Evolutionary conservation across 2,113 vertebrate species (phyloP), one percentile per base, ranked within the genome.

Genomic region (Collichthys lucidus): DNA sequence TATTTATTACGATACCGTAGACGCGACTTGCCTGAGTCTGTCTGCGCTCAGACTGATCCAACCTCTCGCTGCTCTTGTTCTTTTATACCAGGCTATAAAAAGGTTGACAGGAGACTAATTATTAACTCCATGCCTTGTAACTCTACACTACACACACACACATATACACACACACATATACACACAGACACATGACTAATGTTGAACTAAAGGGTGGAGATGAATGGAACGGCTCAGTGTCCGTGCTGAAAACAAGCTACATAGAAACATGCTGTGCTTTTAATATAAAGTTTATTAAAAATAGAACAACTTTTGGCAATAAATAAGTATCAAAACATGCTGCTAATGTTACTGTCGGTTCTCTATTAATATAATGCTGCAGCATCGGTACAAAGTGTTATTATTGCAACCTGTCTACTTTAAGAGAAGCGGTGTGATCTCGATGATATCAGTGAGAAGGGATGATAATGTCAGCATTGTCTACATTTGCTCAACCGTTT

Each of bases 1-100:
- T 3, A n/a, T 14, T 11, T 3, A 46, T 12, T 4, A 52, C n/a
- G 35, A 67, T n/a, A 60, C 20, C 29, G 26, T 9, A 49, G 20
- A 68, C 40, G 68, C 65, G 74, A 79, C 60, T 56, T 17, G 62
- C 11, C 44, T 2, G 20, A 69, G 44, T 14, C 49, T 10, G 19
- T 74, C 68, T 52, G 71, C 26, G 0, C 46, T 17, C 24, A 29
- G 57, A 79, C 71, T 89, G 83, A 74, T 11, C 49, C 70, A 59
- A 7, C 61, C 61, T 68, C 56, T 64, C 24, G n/a, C 79, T 67
- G 69, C 31, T 72, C 77, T 47, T n/a, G 17, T 14, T 1, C 81
- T 85, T 92, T 89, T 92, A 93, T 92, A 92, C 66, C 59, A 0
- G 59, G 46, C 86, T 90, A 92, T 82, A 90, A 92, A 91, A 88